Percentiles rank a stretch among this genome's conserved stretches.
phyloP scores from a whole-genome alignment of 2,797 vertebrate genomes.

The Diceros bicornis region DNA sequence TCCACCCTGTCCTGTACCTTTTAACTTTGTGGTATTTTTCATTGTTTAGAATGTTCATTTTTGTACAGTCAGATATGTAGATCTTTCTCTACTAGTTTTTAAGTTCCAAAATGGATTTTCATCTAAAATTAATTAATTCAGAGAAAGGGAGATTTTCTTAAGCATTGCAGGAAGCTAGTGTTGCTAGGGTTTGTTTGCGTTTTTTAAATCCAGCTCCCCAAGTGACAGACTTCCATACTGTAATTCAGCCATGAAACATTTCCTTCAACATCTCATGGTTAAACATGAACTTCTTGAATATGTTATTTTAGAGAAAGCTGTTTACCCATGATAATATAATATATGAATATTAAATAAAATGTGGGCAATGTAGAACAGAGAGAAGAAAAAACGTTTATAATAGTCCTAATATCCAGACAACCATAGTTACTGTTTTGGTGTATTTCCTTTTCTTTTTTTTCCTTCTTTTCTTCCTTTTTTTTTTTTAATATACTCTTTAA shows the following conservation, averaged over 20 bases:
- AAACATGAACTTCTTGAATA: slow-evolving; percentile 17
- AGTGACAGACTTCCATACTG: not conserved
- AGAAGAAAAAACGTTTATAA: not conserved
- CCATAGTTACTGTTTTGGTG: not conserved
- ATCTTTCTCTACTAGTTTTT: not conserved
- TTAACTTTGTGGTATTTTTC: slow-evolving; percentile 35
- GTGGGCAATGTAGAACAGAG: not conserved
- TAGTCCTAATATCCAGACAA: not conserved
- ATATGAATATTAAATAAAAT: not conserved
- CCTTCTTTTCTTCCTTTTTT: not conserved
- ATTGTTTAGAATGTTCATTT: not conserved
- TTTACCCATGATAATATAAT: not conserved
- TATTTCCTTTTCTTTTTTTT: not conserved
- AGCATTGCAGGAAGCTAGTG: not conserved
- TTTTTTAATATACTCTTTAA: not conserved
- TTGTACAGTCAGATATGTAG: not conserved
- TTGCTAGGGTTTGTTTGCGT: slow-evolving; percentile 3
- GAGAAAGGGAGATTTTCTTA: slow-evolving; percentile 42
- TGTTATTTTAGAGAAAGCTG: not conserved
- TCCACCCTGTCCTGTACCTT: not conserved
- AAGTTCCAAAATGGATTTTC: slow-evolving; percentile 50
- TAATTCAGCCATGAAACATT: slow-evolving; percentile 7
- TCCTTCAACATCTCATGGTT: slow-evolving; percentile 1
- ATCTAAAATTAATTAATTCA: slow-evolving; percentile 18
- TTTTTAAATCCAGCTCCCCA: not conserved